Conservation (phyloP, 2,888 invertebrate genomes). For the Aphodius granarius region DNA sequence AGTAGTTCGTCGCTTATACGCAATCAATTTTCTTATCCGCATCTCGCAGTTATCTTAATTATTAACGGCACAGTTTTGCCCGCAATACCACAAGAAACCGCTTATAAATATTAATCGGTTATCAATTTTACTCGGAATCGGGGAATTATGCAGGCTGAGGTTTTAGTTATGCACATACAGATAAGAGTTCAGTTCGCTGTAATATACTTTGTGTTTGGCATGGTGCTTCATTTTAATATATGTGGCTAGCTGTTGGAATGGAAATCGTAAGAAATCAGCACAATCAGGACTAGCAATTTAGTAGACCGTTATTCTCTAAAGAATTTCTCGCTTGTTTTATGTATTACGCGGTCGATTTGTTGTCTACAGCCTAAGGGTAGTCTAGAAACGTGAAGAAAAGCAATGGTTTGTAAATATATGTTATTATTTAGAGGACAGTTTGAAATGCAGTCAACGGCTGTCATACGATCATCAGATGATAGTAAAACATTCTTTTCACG, state of each 20-base stretch:
- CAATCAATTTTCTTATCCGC: background rate
- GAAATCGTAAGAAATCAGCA: background rate
- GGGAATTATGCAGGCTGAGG: background rate
- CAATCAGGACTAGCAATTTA: background rate
- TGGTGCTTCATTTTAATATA: background rate
- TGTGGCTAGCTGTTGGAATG: background rate
- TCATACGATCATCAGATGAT: too few relatives aligned
- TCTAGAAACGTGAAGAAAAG: background rate
- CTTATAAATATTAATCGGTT: background rate
- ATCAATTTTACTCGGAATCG: background rate
- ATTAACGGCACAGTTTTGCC: background rate
- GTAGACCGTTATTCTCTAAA: background rate
- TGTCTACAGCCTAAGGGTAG: background rate
- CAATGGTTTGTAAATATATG: background rate
- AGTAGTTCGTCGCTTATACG: background rate
- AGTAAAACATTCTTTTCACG: too few relatives aligned
- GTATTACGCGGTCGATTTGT: background rate
- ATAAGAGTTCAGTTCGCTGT: background rate
- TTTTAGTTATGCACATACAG: background rate
- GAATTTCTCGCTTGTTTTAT: background rate
- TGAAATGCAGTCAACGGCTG: background rate
- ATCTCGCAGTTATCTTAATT: background rate
- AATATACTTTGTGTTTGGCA: background rate
- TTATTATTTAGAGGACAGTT: background rate
- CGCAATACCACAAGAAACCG: background rate